A percentile compares a stretch with the other conserved stretches of the same genome.
These are phyloP conservation scores for Poeciliopsis prolifica DNA, from an alignment of 2,113 vertebrate genomes.

Conservation along the genomic window DNA sequence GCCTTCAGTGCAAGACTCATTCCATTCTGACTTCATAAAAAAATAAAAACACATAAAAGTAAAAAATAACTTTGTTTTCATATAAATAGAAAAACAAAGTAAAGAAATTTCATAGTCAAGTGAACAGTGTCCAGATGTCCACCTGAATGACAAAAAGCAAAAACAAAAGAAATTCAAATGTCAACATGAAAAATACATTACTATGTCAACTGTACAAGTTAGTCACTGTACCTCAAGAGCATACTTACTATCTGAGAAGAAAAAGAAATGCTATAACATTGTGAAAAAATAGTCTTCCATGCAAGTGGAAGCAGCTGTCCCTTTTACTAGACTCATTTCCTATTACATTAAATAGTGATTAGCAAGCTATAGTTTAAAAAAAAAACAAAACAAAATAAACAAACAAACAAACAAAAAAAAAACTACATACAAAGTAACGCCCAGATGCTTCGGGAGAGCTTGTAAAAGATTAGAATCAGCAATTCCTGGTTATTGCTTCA, in stretches of 20 bases:
- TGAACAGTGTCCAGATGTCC: slow-evolving; percentile 49
- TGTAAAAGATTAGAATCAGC: slow-evolving; percentile 68
- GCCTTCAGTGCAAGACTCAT: slow-evolving; percentile 82
- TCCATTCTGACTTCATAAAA: slow-evolving; percentile 65
- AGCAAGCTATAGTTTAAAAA: slow-evolving; percentile 73
- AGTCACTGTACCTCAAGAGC: slow-evolving; percentile 77
- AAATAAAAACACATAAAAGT: slow-evolving; percentile 50
- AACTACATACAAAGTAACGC: slow-evolving; percentile 66
- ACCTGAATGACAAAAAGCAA: slow-evolving; percentile 50
- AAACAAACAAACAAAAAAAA: no score
- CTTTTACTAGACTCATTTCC: slow-evolving; percentile 75
- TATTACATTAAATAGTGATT: slow-evolving; percentile 83
- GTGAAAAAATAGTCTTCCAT: slow-evolving; percentile 77
- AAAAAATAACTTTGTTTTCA: slow-evolving; percentile 47
- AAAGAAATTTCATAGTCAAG: slow-evolving; percentile 54
- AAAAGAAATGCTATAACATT: slow-evolving; percentile 60
- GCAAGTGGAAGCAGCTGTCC: slow-evolving; percentile 74
- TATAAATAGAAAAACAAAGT: slow-evolving; percentile 52
- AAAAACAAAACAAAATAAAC: slow-evolving; percentile 25
- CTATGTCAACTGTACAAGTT: slow-evolving; percentile 77
- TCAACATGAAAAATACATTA: slow-evolving; percentile 73
- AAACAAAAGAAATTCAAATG: slow-evolving; percentile 35
- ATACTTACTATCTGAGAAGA: slow-evolving; percentile 66
- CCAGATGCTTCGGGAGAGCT: slow-evolving; percentile 58
- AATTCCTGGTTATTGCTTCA: slow-evolving; percentile 77